Evolutionary conservation across 1,140 invertebrate species (phyloP), one percentile per base, ranked within the genome.

Genomic region (Ips nitidus): DNA sequence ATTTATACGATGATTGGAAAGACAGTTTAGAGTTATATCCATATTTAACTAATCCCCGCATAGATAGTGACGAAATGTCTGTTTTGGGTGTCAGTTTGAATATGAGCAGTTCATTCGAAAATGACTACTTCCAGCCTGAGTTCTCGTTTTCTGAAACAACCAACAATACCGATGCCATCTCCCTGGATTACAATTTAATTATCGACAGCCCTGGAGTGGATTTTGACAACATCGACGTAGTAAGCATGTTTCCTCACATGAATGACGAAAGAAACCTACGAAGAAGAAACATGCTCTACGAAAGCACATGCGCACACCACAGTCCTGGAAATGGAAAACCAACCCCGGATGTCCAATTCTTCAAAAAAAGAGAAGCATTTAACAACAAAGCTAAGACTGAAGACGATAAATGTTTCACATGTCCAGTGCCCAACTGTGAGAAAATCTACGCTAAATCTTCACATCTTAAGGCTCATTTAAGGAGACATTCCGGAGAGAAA

Each of bases 401-500:
- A 8, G 78, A 79, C 2, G 77, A 79, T 1, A 80, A 80, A 65
- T 79, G 73, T 69, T 88, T 86, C 74, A 80, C 84, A 2, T 89
- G 88, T 80, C 85, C 86, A 2, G 85, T 86, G 45, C 78, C 80
- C 36, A 83, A 83, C 58, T 89, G 88, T 73, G 82, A 85, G 2
- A 89, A 93, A 81, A 81, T 91, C 1, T 98, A 98, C 75, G 93
- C 94, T 62, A 98, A 98, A 81, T 90, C 92, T 22, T 96, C 94
- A 4, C 95, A 98, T 80, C 84, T 98, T 37, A 96, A 97, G 77
- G 95, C 96, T 1, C 97, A 98, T 79, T 80, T 97, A 57, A 84
- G 96, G 1, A 86, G 96, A 6, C 96, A 98, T 81, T 94, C 95
- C 1, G 96, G 95, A 1, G 95, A 98, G 81, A 98, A 98, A 78